A percentile compares a stretch with the other conserved stretches of the same genome.
These are phyloP conservation scores for Folsomia manolachei DNA, from an alignment of 2,888 invertebrate genomes.

Conservation along the genomic window DNA sequence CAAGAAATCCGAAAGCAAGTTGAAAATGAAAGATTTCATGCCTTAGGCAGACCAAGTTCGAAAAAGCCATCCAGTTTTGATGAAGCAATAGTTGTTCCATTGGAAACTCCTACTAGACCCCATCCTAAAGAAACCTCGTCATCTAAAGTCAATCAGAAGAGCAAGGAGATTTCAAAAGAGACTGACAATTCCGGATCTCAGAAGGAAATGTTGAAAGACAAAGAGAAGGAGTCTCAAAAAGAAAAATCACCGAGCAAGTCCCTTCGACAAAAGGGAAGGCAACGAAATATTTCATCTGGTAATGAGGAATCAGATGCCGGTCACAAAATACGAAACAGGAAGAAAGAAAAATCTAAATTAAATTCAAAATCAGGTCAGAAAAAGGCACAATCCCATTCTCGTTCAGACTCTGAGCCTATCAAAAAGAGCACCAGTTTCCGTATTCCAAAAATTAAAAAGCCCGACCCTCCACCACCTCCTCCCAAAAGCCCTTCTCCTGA, in stretches of 20 bases:
- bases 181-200: constrained; percentile 11
- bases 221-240: constrained; percentile 7
- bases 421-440: constrained; percentile 4
- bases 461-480: constrained; percentile 51
- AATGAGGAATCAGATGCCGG: background rate
- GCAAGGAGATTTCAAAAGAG: constrained; percentile 17
- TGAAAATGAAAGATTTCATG: constrained; percentile 33
- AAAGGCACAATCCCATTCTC: background rate
- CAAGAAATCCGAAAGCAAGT: constrained; percentile 36
- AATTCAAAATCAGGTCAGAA: constrained; percentile 4
- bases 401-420: background rate
- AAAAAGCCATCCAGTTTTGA: constrained; percentile 32
- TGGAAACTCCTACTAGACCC: background rate
- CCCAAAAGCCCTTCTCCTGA: background rate
- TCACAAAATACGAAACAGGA: constrained; percentile 1
- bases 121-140: background rate
- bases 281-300: too few relatives aligned
- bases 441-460: constrained; percentile 59
- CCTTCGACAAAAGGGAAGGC: constrained; percentile 2
- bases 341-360: background rate
- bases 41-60: constrained; percentile 26
- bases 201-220: constrained; percentile 8
- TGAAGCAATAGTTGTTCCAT: constrained; percentile 28
- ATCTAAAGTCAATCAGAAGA: background rate
- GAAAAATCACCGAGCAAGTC: constrained; percentile 9